These are phyloP conservation scores for Athetis lepigone DNA, from an alignment of 2,888 invertebrate genomes.

Conservation along the genomic window DNA sequence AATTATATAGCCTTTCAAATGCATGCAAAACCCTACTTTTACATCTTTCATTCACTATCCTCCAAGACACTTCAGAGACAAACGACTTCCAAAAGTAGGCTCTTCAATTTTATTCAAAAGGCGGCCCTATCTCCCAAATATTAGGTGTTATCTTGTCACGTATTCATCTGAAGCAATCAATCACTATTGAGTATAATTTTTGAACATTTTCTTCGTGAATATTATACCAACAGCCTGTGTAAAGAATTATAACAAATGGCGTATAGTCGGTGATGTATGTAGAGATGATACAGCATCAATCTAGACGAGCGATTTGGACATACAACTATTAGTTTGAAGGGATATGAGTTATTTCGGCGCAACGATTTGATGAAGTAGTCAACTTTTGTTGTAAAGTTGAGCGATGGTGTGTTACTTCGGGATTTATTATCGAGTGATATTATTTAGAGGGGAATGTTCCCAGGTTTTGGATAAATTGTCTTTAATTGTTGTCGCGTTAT, in stretches of 20 bases:
- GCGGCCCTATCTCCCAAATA: conserved; percentile 32
- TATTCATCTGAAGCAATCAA: conserved; percentile 53
- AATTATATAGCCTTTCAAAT: no score
- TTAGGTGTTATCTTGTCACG: conserved; percentile 32
- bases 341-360: conserved; percentile 53
- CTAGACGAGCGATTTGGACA: conserved; percentile 63
- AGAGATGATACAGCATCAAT: conserved; percentile 76
- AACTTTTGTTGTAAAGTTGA: conserved; percentile 51
- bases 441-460: neutral
- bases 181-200: conserved; percentile 54
- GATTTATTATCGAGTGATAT: conserved; percentile 37
- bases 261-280: conserved; percentile 77
- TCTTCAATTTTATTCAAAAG: conserved; percentile 21
- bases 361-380: conserved; percentile 50
- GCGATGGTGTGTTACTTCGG: conserved; percentile 31
- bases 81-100: conserved; percentile 1
- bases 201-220: conserved; percentile 45
- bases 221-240: conserved; percentile 60
- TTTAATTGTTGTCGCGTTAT: no score
- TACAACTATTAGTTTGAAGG: conserved; percentile 65
- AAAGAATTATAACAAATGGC: conserved; percentile 79
- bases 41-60: neutral
- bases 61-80: neutral
- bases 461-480: neutral
- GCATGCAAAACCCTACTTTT: neutral